Evolutionary conservation across 37 sponge, comb jelly and placozoan species (phyloP).

Genomic region (Trichoplax adhaerens): DNA sequence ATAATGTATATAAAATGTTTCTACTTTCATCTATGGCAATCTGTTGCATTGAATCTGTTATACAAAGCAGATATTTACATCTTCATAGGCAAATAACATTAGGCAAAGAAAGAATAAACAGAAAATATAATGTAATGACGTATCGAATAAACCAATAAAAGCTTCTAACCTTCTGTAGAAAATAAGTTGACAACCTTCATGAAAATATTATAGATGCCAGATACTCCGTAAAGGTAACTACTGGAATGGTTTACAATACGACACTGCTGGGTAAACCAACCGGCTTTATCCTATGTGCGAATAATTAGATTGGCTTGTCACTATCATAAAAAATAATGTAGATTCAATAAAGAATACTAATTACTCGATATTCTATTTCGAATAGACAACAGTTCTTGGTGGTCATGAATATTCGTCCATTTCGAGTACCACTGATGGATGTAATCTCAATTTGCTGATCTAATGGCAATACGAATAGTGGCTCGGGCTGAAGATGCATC

Average conservation of each 20-base stretch:
- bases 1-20: slow-evolving; percentile 63
- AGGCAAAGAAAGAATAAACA: not conserved
- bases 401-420: slow-evolving; percentile 69
- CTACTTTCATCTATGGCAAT: slow-evolving; percentile 49
- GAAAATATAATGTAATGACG: not conserved
- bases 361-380: slow-evolving; percentile 72
- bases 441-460: slow-evolving; percentile 9
- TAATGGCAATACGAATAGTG: slow-evolving; percentile 71
- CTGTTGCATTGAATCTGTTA: slow-evolving; percentile 64
- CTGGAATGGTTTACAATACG: slow-evolving; percentile 68
- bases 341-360: too few species aligned
- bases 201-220: too few species aligned
- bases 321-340: too few species aligned
- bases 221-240: slow-evolving; percentile 27
- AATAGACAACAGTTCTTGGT: slow-evolving; percentile 85
- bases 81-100: not conserved
- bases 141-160: not conserved
- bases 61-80: not conserved
- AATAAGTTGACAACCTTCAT: not conserved
- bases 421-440: slow-evolving; percentile 24
- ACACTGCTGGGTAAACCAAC: slow-evolving; percentile 77
- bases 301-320: too few species aligned
- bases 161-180: not conserved
- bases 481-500: slow-evolving; percentile 91
- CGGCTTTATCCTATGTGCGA: slow-evolving; percentile 19